A percentile compares a stretch with the other conserved stretches of the same genome.
These are phyloP conservation scores for Autographa gamma DNA, from an alignment of 2,888 invertebrate species.

Conservation along the genomic window DNA sequence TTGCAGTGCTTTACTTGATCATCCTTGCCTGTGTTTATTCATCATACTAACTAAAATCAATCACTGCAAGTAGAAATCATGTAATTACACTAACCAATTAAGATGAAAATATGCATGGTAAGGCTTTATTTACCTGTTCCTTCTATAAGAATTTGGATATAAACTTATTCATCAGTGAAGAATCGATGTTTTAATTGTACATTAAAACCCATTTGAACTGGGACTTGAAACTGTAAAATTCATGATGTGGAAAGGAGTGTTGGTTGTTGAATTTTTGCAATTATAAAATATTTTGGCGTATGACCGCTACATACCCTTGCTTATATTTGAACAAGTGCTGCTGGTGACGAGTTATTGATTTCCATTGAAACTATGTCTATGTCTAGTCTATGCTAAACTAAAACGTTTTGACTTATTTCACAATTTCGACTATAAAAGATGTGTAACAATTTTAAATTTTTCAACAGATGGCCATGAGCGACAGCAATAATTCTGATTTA, in stretches of 20 bases:
- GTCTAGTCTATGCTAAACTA: slow-evolving; percentile 36
- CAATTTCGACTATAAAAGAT: slow-evolving; percentile 13
- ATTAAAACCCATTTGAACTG: slow-evolving; percentile 67
- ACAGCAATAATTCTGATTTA: slow-evolving; percentile 86
- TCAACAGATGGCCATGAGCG: slow-evolving; percentile 91
- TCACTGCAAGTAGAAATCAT: slow-evolving; percentile 83
- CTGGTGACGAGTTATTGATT: slow-evolving; percentile 63
- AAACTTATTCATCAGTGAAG: slow-evolving; percentile 26
- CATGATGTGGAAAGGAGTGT: slow-evolving; percentile 3
- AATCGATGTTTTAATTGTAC: slow-evolving; percentile 32
- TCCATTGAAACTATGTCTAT: slow-evolving; percentile 38
- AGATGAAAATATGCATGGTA: slow-evolving; percentile 78
- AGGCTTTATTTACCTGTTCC: slow-evolving; percentile 75
- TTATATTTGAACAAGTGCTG: slow-evolving; percentile 64
- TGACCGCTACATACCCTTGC: slow-evolving; percentile 59
- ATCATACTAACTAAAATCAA: slow-evolving; percentile 84
- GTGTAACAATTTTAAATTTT: slow-evolving; percentile 51
- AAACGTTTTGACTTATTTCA: slow-evolving; percentile 1
- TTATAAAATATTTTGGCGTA: slow-evolving; percentile 36
- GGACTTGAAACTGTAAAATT: slow-evolving; percentile 44
- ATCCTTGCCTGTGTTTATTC: slow-evolving; percentile 90
- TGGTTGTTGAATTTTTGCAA: slow-evolving; percentile 19
- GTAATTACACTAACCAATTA: slow-evolving; percentile 78
- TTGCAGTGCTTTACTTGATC: slow-evolving; percentile 89
- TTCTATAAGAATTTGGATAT: slow-evolving; percentile 54